Percentiles rank a stretch among this genome's conserved stretches.
phyloP scores from a whole-genome alignment of 2,888 invertebrate genomes.

The Choreutis nemorana region DNA sequence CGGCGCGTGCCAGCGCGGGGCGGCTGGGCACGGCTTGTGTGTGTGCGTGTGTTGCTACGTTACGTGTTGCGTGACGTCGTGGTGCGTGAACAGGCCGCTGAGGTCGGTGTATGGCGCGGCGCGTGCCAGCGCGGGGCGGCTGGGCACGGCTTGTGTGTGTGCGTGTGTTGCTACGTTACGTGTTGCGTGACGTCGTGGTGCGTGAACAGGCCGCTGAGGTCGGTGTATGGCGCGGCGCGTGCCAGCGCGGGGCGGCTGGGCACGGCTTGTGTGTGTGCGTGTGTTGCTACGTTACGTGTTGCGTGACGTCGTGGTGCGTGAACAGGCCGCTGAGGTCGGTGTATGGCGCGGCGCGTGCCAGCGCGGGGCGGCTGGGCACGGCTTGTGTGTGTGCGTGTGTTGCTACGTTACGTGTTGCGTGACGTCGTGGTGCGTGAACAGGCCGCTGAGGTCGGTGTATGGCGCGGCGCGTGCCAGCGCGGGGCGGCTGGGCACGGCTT shows the following conservation, averaged over 20 bases:
- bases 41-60: no score
- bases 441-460: conserved; percentile 90
- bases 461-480: conserved; percentile 65
- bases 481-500: conserved; percentile 47
- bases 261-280: conserved; percentile 40
- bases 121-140: conserved; percentile 51
- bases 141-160: conserved; percentile 42
- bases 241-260: conserved; percentile 53
- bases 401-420: no score
- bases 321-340: conserved; percentile 93
- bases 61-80: no score
- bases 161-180: no score
- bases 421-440: conserved; percentile 80
- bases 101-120: conserved; percentile 84
- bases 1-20: conserved; percentile 60
- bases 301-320: conserved; percentile 72
- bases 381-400: no score
- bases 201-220: conserved; percentile 90
- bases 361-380: conserved; percentile 46
- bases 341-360: conserved; percentile 72
- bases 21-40: conserved; percentile 41
- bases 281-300: no score
- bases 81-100: conserved; percentile 88
- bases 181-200: conserved; percentile 71
- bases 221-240: conserved; percentile 77